Evolutionary conservation across 2,888 invertebrate species (phyloP), one percentile per base, ranked within the genome.

Genomic region (Eremobia ochroleuca): DNA sequence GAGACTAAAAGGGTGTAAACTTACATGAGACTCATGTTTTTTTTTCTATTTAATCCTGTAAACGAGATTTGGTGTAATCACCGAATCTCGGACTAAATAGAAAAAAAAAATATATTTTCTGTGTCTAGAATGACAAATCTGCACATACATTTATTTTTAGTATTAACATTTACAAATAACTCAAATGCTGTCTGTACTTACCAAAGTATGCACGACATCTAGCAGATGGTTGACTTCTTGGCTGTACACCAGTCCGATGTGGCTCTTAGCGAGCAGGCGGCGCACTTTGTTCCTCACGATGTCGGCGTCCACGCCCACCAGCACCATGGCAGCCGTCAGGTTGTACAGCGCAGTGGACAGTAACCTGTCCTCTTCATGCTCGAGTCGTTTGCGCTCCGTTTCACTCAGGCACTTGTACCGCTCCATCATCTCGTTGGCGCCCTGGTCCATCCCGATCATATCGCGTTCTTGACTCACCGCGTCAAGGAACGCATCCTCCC

Each of bases 391-490:
- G 74, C 98, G 97, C 92, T 99, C 99, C 40, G 98, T 99, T 72
- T 99, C 99, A 92, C 99, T 99, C 76, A 99, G 96, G 74, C 98
- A 98, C 92, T 99, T 99, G 96, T 99, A 99, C 88, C 99, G 98
- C 91, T 99, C 99, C 99, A 99, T 99, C 99, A 99, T 99, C 97
- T 99, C 99, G 75, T 98, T 98, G 55, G 99, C 99, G 34, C 99
- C 99, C 94, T 99, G 99, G 97, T 99, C 99, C 99, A 99, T 99
- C 74, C 99, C 99, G 88, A 99, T 99, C 98, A 99, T 99, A 92
- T 99, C 99, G 37, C 99, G 97, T 93, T 99, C 99, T 94, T 99
- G 99, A 64, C 98, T 98, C 2, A 99, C 99, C 0, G 99, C 99
- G 96, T 99, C 99, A 76, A 99, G 97, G 93, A 99, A 99, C 0